These are phyloP conservation scores for Paralichthys olivaceus DNA, from an alignment of 2,113 vertebrate species.

Conservation along the genomic window DNA sequence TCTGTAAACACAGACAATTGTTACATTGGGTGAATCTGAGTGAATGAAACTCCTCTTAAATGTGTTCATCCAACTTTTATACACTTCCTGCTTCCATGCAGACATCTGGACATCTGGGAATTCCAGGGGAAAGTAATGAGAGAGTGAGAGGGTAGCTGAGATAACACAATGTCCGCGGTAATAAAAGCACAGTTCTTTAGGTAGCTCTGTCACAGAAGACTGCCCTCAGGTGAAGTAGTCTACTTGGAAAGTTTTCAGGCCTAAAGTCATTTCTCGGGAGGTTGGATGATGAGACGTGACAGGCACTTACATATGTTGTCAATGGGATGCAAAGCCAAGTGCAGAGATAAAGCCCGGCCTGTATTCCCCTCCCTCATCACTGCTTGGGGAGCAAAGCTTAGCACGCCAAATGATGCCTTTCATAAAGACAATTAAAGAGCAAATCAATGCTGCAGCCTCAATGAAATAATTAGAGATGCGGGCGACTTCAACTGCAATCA, in stretches of 20 bases:
- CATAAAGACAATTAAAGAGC: slow-evolving; percentile 79
- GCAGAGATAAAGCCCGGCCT: slow-evolving; percentile 41
- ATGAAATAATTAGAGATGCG: slow-evolving; percentile 59
- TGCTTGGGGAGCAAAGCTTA: slow-evolving; percentile 25
- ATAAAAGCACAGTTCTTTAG: slow-evolving; percentile 38
- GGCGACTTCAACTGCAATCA: slow-evolving; percentile 49
- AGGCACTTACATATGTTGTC: slow-evolving; percentile 46
- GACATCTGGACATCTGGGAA: not conserved
- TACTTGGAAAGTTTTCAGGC: not conserved
- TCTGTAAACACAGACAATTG: slow-evolving; percentile 38
- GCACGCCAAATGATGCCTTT: slow-evolving; percentile 67
- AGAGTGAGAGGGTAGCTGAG: slow-evolving; percentile 3
- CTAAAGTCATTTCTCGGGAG: not conserved
- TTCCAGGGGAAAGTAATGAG: slow-evolving; percentile 36
- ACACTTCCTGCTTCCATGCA: slow-evolving; percentile 13
- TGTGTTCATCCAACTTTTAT: slow-evolving; percentile 15
- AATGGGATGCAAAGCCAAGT: slow-evolving; percentile 55
- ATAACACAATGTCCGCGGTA: not conserved
- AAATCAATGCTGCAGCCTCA: slow-evolving; percentile 71
- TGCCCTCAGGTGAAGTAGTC: slow-evolving; percentile 9
- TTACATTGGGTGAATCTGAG: slow-evolving; percentile 27
- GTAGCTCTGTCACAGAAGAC: slow-evolving; percentile 36
- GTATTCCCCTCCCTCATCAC: not conserved
- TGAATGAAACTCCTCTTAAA: slow-evolving; percentile 6
- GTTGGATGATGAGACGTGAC: slow-evolving; percentile 59